A percentile compares a stretch with the other conserved stretches of the same genome.
These are phyloP conservation scores for Julus scandinavius DNA, from an alignment of 2,888 invertebrate genomes.

Conservation along the genomic window DNA sequence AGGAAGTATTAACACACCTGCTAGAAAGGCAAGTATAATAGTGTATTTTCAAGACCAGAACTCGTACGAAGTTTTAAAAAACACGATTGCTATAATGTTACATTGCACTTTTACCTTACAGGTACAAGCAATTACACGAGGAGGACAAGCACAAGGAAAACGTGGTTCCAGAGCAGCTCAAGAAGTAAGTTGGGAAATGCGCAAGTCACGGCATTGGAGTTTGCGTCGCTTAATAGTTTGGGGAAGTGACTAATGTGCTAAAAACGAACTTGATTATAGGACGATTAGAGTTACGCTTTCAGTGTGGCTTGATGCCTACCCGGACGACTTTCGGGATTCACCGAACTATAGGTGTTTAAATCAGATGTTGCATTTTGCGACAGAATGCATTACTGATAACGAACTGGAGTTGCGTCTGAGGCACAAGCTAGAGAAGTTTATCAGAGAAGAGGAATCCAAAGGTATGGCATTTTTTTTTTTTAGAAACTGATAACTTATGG, in stretches of 20 bases:
- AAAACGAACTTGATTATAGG: slow-evolving; percentile 67
- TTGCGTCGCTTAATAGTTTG: neutral
- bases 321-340: slow-evolving; percentile 90
- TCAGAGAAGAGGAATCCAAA: slow-evolving; percentile 69
- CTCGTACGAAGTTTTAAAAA: neutral
- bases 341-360: slow-evolving; percentile 82
- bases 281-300: slow-evolving; percentile 89
- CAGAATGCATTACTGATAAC: slow-evolving; percentile 82
- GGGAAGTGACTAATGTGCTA: neutral
- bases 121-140: slow-evolving; percentile 50
- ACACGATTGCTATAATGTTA: neutral
- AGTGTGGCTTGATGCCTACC: slow-evolving; percentile 97
- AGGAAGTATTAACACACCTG: slow-evolving; percentile 84
- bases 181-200: slow-evolving; percentile 24
- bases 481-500: too few relatives aligned
- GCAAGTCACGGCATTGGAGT: neutral
- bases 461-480: slow-evolving; percentile 59
- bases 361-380: slow-evolving; percentile 86
- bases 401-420: slow-evolving; percentile 80
- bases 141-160: slow-evolving; percentile 31
- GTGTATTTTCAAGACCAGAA: too few relatives aligned
- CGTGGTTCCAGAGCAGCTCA: slow-evolving; percentile 54
- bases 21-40: slow-evolving; percentile 69
- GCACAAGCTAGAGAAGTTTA: slow-evolving; percentile 81
- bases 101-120: slow-evolving; percentile 16